Percentiles rank a stretch among this genome's conserved stretches.
These are phyloP conservation scores for Amphiprion percula DNA, from an alignment of 2,113 vertebrate genomes.

Conservation along the genomic window DNA sequence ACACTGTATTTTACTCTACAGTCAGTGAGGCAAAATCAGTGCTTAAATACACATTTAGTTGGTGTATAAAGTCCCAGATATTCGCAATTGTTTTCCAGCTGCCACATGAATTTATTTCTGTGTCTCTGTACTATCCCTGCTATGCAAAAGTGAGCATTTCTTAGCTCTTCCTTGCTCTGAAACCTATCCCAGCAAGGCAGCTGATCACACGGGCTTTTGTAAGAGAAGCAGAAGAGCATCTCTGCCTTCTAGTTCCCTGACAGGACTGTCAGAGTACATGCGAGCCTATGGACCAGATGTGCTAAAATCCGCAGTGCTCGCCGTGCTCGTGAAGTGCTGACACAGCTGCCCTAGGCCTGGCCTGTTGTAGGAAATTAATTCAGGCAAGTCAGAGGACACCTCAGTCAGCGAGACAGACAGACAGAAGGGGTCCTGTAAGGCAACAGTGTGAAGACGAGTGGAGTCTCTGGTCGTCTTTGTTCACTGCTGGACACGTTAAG, in stretches of 20 bases:
- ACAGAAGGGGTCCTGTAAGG: conserved; percentile 70
- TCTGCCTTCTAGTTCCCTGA: conserved; percentile 67
- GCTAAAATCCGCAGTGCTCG: conserved; percentile 73
- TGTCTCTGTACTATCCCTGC: conserved; percentile 37
- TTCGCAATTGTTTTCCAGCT: conserved; percentile 13
- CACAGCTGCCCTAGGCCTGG: conserved; percentile 82
- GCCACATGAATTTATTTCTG: conserved; percentile 44
- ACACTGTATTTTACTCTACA: conserved; percentile 18
- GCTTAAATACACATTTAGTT: conserved; percentile 10
- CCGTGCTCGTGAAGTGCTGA: conserved; percentile 76
- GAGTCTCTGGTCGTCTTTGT: conserved; percentile 78
- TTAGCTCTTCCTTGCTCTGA: conserved; percentile 33
- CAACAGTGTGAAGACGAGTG: conserved; percentile 53
- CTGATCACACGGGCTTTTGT: conserved; percentile 71
- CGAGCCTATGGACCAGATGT: conserved; percentile 67
- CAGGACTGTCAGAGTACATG: conserved; percentile 68
- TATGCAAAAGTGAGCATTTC: conserved; percentile 36
- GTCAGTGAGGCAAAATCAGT: neutral
- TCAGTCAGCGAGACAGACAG: conserved; percentile 78
- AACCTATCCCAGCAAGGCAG: conserved; percentile 55
- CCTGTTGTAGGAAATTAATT: conserved; percentile 82
- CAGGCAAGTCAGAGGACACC: conserved; percentile 81
- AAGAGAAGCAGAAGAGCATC: conserved; percentile 61
- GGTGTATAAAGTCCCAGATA: conserved; percentile 9
- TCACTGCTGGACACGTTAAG: conserved; percentile 80